Conservation (phyloP, 2,113 vertebrate genomes). For the Anser cygnoides region DNA sequence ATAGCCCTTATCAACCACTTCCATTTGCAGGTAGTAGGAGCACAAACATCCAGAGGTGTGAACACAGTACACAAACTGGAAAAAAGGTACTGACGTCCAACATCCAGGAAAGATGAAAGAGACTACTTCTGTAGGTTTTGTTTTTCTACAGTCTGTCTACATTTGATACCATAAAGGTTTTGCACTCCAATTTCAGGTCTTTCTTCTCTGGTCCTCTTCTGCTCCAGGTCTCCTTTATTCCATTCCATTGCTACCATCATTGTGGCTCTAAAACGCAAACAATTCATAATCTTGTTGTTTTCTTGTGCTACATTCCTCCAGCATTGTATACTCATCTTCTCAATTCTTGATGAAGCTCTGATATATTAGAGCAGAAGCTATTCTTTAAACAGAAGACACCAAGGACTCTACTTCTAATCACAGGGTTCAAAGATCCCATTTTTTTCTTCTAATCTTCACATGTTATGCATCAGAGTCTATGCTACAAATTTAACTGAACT, state of each 20-base stretch:
- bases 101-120: background rate
- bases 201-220: background rate
- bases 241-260: background rate
- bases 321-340: background rate
- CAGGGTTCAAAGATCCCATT: background rate
- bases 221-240: background rate
- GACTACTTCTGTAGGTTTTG: background rate
- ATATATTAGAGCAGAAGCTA: background rate
- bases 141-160: background rate
- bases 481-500: background rate
- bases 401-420: background rate
- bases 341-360: background rate
- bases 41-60: background rate
- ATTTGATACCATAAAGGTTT: background rate
- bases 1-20: background rate
- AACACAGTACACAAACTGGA: background rate
- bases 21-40: background rate
- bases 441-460: background rate
- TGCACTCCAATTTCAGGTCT: background rate
- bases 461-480: background rate
- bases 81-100: background rate
- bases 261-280: background rate
- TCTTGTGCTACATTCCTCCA: background rate
- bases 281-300: background rate
- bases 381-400: background rate